These are phyloP conservation scores for Macropus fuliginosus DNA, from an alignment of 2,797 vertebrate species.

Conservation along the genomic window DNA sequence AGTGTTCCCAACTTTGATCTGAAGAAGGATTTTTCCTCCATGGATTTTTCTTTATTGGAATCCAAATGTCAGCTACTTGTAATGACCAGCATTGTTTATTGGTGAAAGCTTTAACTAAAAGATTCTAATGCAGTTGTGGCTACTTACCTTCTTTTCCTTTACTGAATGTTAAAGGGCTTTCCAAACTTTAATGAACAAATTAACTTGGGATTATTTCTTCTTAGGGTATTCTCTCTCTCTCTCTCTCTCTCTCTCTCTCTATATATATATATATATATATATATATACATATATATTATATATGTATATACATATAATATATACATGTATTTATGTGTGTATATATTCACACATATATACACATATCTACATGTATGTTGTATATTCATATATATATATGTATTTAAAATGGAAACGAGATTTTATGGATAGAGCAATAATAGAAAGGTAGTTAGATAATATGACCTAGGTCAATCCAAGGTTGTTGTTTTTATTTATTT, in stretches of 20 bases:
- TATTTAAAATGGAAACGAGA: constrained; percentile 17
- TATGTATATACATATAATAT: not conserved
- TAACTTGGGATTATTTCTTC: constrained; percentile 25
- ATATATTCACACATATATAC: not conserved
- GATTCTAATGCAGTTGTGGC: constrained; percentile 42
- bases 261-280: not conserved
- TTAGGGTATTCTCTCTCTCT: not conserved
- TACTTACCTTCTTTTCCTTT: constrained; percentile 56
- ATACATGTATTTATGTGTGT: no score
- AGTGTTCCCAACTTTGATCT: constrained; percentile 46
- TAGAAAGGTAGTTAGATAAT: constrained; percentile 15
- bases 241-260: no score
- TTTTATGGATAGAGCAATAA: constrained; percentile 1
- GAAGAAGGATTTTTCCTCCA: constrained; percentile 48
- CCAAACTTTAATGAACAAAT: constrained; percentile 32
- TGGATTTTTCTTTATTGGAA: constrained; percentile 38
- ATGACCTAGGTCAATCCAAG: constrained; percentile 6
- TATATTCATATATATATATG: not conserved
- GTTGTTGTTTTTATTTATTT: constrained; percentile 33
- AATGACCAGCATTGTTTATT: constrained; percentile 51
- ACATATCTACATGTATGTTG: not conserved
- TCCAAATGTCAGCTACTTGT: constrained; percentile 52
- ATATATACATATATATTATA: no score
- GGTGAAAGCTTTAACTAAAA: constrained; percentile 67
- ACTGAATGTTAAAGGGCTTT: constrained; percentile 41